A percentile compares a stretch with the other conserved stretches of the same genome.
These are phyloP conservation scores for Nephrotoma guestfalica DNA, from an alignment of 2,888 invertebrate genomes.

Conservation along the genomic window DNA sequence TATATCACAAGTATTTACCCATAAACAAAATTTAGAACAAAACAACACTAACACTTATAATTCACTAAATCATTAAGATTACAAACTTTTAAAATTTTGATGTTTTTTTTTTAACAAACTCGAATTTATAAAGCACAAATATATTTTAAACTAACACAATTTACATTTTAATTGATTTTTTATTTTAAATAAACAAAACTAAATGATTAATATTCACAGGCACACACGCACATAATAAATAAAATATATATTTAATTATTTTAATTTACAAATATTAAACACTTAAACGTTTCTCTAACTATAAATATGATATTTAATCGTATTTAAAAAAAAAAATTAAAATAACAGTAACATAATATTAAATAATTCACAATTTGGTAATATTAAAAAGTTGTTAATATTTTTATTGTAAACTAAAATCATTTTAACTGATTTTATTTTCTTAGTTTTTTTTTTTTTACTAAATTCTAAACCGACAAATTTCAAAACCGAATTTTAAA, in stretches of 20 bases:
- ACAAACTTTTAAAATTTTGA: background rate
- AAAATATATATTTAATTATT: background rate
- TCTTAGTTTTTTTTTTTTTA: too few relatives aligned
- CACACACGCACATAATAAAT: background rate
- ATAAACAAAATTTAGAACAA: background rate
- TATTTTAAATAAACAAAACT: background rate
- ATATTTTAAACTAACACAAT: background rate
- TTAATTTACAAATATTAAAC: background rate
- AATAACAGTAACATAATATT: background rate
- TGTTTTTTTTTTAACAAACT: background rate
- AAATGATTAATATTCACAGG: too few relatives aligned
- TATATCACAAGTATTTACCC: background rate
- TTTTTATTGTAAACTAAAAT: background rate
- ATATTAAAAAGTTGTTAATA: background rate
- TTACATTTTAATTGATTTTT: background rate
- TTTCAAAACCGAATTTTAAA: background rate
- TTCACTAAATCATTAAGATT: background rate
- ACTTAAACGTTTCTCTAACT: background rate
- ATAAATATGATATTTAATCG: background rate
- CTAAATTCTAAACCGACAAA: background rate
- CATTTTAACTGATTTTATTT: background rate
- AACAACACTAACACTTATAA: background rate
- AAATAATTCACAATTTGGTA: background rate
- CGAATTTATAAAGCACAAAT: background rate
- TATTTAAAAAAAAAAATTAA: background rate